phyloP scores from a whole-genome alignment of 1,140 invertebrate species.

The Anadara kagoshimensis region DNA sequence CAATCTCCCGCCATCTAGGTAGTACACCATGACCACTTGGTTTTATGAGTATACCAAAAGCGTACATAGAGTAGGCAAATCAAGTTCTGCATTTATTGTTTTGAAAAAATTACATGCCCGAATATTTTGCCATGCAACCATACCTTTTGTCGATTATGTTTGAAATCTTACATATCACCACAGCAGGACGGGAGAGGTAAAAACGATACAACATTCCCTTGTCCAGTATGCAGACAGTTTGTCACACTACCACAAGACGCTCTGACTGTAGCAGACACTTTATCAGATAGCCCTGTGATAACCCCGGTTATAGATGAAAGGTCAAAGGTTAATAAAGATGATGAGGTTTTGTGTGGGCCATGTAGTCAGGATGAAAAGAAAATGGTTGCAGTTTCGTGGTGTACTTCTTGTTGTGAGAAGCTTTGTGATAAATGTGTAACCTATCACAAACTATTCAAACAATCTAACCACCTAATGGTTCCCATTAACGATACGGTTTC shows the following conservation, averaged over 20 bases:
- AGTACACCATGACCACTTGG: too few species aligned
- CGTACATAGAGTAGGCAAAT: too few species aligned
- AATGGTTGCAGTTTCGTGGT: conserved; percentile 38
- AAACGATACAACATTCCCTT: conserved; percentile 36
- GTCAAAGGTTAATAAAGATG: conserved; percentile 38
- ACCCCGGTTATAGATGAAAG: conserved; percentile 46
- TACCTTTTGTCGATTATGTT: conserved; percentile 75
- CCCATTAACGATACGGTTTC: conserved; percentile 32
- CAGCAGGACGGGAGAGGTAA: conserved; percentile 28
- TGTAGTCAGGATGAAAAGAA: conserved; percentile 43
- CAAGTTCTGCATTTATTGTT: too few species aligned
- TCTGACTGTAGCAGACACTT: conserved; percentile 42
- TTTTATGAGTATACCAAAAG: too few species aligned
- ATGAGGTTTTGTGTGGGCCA: conserved; percentile 41
- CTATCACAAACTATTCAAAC: conserved; percentile 43
- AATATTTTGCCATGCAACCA: conserved; percentile 61
- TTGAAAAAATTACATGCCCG: conserved; percentile 56
- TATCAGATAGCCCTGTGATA: conserved; percentile 51
- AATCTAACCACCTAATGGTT: too few species aligned
- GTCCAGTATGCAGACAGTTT: too few species aligned
- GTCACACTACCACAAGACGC: too few species aligned
- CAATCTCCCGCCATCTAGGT: too few species aligned
- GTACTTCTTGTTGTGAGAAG: conserved; percentile 43
- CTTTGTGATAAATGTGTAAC: conserved; percentile 38
- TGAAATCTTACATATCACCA: conserved; percentile 81